These are phyloP conservation scores for Macaria notata DNA, from an alignment of 2,888 invertebrate species.

Conservation along the genomic window DNA sequence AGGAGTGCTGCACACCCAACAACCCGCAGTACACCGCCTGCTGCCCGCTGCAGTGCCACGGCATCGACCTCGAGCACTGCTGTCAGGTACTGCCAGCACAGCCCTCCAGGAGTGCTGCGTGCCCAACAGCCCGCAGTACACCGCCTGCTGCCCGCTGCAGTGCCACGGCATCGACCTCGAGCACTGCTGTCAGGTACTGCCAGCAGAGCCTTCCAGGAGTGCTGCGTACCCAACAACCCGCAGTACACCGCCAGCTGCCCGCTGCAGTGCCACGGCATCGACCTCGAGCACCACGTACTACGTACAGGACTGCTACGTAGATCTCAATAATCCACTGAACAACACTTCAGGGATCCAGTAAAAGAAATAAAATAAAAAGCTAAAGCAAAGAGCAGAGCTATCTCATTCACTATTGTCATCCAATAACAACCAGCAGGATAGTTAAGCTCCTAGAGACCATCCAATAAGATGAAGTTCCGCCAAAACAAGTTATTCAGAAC, in stretches of 20 bases:
- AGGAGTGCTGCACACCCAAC: constrained; percentile 85
- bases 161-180: constrained; percentile 22
- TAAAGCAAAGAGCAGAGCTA: no score
- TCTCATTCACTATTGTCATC: no score
- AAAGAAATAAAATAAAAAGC: no score
- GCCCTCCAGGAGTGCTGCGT: constrained; percentile 80
- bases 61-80: constrained; percentile 13
- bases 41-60: constrained; percentile 56
- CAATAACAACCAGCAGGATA: no score
- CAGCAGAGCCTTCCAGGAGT: constrained; percentile 55
- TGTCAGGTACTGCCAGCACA: constrained; percentile 3
- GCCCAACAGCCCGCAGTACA: constrained; percentile 86
- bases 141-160: constrained; percentile 70
- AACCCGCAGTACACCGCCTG: constrained; percentile 85
- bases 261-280: constrained; percentile 46
- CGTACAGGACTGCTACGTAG: constrained; percentile 80
- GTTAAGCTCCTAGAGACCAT: no score
- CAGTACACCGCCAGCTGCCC: constrained; percentile 81
- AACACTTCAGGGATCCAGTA: constrained; percentile 52
- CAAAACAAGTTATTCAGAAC: no score
- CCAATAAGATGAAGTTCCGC: no score
- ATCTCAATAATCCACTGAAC: constrained; percentile 86
- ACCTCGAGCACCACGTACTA: constrained; percentile 13
- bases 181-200: constrained; percentile 15
- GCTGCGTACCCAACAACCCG: constrained; percentile 86